These are phyloP conservation scores for Xestia sexstrigata DNA, from an alignment of 2,888 invertebrate genomes.

Conservation along the genomic window DNA sequence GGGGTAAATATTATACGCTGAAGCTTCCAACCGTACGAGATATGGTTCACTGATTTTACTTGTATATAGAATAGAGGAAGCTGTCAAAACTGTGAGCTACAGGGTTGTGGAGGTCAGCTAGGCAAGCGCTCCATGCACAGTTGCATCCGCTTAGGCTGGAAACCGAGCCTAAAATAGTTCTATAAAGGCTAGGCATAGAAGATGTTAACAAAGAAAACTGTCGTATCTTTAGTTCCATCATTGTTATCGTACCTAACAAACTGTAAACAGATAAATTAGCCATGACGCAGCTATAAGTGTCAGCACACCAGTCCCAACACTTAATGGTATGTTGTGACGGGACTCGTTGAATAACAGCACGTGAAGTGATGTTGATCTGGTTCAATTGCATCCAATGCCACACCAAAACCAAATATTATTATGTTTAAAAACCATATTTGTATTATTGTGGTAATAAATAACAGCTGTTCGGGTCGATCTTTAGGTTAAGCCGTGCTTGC, in stretches of 20 bases:
- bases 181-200: not conserved
- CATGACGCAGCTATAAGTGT: not conserved
- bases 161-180: not conserved
- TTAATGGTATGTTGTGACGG: constrained; percentile 11
- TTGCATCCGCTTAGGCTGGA: not conserved
- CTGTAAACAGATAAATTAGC: constrained; percentile 43
- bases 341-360: constrained; percentile 17
- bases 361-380: not conserved
- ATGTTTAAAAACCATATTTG: not conserved
- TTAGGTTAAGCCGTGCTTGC: no score
- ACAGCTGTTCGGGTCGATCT: no score
- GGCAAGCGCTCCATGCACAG: not conserved
- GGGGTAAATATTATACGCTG: not conserved
- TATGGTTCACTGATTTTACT: not conserved
- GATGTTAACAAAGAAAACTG: not conserved
- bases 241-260: not conserved
- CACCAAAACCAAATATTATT: not conserved
- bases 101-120: not conserved
- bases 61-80: not conserved
- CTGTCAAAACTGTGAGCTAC: not conserved
- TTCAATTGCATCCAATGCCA: constrained; percentile 32
- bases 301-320: not conserved
- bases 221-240: not conserved
- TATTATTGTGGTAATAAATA: not conserved
- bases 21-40: not conserved